Evolutionary conservation across 2,888 invertebrate genomes (phyloP).

Genomic region (Thysanoteuthis rhombus): DNA sequence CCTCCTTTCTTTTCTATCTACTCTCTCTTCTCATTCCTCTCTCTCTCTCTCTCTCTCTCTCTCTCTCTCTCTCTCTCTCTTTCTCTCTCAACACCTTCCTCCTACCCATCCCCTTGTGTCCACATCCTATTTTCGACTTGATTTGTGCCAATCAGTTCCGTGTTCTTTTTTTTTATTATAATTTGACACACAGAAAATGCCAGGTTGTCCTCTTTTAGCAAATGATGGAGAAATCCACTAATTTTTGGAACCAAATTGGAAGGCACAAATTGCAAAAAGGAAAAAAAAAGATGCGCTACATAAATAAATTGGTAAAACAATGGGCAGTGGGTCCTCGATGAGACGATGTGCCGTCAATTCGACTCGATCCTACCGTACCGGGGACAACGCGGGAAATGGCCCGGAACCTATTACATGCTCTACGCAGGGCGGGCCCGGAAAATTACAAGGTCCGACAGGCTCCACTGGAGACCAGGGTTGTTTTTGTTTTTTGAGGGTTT

Average conservation of each 20-base stretch:
- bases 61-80: background rate
- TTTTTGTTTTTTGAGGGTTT: background rate
- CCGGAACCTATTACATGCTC: background rate
- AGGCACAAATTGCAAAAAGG: background rate
- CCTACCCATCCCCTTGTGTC: background rate
- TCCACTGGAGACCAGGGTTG: background rate
- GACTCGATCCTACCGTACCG: background rate
- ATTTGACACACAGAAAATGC: background rate
- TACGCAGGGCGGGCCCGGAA: background rate
- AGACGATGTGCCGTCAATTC: background rate
- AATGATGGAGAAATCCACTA: background rate
- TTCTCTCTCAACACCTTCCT: background rate
- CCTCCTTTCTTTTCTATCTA: too few species aligned
- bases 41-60: background rate
- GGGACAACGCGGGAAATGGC: background rate
- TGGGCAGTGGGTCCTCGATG: background rate
- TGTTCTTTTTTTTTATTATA: background rate
- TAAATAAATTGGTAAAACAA: background rate
- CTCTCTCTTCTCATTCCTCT: too few species aligned
- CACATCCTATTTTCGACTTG: background rate
- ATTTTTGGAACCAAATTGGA: background rate
- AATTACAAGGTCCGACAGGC: constrained; percentile 12
- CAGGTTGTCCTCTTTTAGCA: background rate
- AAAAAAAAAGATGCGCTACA: background rate
- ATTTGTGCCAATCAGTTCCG: background rate